A percentile compares a stretch with the other conserved stretches of the same genome.
Evolutionary conservation across 2,113 vertebrate genomes (phyloP).

Genomic region (Lampris megalopsis): DNA sequence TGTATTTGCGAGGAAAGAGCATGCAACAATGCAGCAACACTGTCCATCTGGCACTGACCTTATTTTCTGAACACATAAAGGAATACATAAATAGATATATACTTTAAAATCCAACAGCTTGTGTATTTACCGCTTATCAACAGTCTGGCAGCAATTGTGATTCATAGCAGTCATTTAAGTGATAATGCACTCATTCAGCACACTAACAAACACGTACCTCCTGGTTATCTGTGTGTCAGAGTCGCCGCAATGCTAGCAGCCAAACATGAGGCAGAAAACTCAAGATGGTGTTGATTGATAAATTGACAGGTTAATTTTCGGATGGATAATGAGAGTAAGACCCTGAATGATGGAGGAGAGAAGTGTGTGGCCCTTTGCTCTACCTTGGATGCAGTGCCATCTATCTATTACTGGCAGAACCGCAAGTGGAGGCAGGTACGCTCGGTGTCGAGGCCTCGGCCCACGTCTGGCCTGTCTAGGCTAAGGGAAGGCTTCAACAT

Average conservation of each 20-base stretch:
- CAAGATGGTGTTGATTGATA: conserved; percentile 99
- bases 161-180: conserved; percentile 99
- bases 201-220: conserved; percentile 94
- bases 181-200: conserved; percentile 99
- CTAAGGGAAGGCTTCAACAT: conserved; percentile 53
- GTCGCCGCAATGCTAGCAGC: conserved; percentile 86
- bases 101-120: conserved; percentile 76
- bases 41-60: conserved; percentile 57
- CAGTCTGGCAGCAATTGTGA: conserved; percentile 94
- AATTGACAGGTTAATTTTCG: conserved; percentile 99
- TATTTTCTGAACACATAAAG: conserved; percentile 69
- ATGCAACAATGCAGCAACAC: conserved; percentile 54
- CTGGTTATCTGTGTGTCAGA: conserved; percentile 94
- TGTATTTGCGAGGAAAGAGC: conserved; percentile 32
- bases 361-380: conserved; percentile 79
- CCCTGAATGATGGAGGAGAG: conserved; percentile 84
- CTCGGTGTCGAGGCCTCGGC: conserved; percentile 48
- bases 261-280: conserved; percentile 90
- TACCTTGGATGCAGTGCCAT: conserved; percentile 97
- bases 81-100: conserved; percentile 71
- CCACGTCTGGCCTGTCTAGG: conserved; percentile 52
- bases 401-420: conserved; percentile 90
- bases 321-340: conserved; percentile 97
- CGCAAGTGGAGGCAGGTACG: conserved; percentile 81
- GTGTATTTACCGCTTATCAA: conserved; percentile 91